Percentiles rank a stretch among this genome's conserved stretches.
Conservation (phyloP, 2,797 vertebrate species). For the Onychomys arenicola region DNA sequence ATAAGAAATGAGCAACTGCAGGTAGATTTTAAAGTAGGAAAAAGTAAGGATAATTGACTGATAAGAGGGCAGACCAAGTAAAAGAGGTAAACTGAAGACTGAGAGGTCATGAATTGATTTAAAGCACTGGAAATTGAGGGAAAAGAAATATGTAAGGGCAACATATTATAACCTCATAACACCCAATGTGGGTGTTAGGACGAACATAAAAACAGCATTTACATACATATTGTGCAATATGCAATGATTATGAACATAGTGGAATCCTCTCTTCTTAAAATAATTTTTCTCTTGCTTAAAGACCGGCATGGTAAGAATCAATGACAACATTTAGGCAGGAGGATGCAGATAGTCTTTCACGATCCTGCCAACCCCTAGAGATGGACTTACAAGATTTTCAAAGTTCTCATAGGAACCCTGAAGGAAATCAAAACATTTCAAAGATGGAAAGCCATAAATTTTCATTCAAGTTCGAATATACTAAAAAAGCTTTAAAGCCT, state of each 20-base stretch:
- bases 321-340: background rate
- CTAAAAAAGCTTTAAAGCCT: background rate
- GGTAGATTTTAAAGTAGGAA: conserved; percentile 48
- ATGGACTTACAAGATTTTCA: background rate
- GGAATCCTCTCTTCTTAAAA: conserved; percentile 22
- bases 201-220: conserved; percentile 3
- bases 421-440: conserved; percentile 30
- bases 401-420: background rate
- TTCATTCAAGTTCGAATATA: conserved; percentile 7
- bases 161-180: background rate
- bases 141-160: background rate
- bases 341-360: background rate
- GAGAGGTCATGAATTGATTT: conserved; percentile 20
- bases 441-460: conserved; percentile 4
- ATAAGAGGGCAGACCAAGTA: background rate
- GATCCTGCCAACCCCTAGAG: background rate
- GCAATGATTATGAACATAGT: conserved; percentile 25
- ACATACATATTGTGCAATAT: background rate
- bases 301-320: background rate
- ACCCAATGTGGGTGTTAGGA: background rate
- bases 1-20: conserved; percentile 27
- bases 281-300: conserved; percentile 50
- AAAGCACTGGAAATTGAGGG: background rate
- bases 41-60: background rate
- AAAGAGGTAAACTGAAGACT: background rate